These are phyloP conservation scores for Natrix natrix DNA, from an alignment of 2,797 vertebrate species.

Conservation along the genomic window DNA sequence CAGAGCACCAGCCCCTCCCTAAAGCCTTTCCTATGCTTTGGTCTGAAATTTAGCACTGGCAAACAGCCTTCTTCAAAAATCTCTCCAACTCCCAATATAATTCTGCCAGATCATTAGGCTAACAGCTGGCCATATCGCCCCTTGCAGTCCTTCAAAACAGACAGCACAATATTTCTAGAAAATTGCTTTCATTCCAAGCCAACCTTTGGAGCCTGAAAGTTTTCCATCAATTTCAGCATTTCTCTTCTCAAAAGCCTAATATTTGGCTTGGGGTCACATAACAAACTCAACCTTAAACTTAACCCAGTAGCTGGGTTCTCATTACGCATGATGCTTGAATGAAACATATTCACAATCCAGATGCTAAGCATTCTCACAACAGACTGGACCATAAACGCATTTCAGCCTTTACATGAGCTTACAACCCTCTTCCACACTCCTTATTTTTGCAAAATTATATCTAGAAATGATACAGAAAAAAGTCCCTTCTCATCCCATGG, in stretches of 20 bases:
- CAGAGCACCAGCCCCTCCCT: conserved; percentile 26
- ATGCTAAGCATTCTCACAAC: background rate
- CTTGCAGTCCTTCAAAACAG: background rate
- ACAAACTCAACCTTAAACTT: background rate
- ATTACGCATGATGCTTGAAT: background rate
- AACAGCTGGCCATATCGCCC: background rate
- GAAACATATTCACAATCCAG: background rate
- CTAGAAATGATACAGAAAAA: background rate
- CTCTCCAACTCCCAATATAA: conserved; percentile 42
- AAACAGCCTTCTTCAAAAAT: conserved; percentile 47
- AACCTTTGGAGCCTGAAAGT: conserved; percentile 44
- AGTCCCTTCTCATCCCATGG: background rate
- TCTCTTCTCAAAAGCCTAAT: background rate
- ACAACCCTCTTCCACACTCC: background rate
- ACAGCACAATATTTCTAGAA: background rate
- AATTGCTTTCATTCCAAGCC: conserved; percentile 16
- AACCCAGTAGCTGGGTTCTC: background rate
- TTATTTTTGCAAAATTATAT: background rate
- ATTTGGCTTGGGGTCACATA: background rate
- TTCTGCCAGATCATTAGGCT: conserved; percentile 23
- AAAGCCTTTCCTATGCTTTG: conserved; percentile 45
- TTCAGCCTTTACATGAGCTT: background rate
- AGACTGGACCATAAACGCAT: background rate
- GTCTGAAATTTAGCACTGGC: conserved; percentile 54
- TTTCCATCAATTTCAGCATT: background rate